Evolutionary conservation across 2,797 vertebrate genomes (phyloP).

Genomic region (Cryptoblepharus egeriae): DNA sequence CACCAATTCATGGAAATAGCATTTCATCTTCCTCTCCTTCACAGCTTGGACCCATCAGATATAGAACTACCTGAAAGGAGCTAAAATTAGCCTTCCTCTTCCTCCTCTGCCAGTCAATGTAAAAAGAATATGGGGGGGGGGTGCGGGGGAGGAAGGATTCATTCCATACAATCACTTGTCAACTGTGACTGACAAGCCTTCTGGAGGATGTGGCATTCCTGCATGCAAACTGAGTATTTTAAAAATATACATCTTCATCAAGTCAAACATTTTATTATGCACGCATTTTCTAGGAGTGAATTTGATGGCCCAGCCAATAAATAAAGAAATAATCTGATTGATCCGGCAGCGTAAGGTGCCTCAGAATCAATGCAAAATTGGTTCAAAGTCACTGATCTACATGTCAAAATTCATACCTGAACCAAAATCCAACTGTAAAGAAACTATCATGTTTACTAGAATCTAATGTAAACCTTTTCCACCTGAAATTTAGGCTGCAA

Average conservation of each 20-base stretch:
- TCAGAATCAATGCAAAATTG: too few relatives aligned
- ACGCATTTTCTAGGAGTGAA: neutral
- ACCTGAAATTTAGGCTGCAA: too few relatives aligned
- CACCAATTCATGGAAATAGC: neutral
- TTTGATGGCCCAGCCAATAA: too few relatives aligned
- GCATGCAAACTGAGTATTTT: neutral
- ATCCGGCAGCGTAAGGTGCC: too few relatives aligned
- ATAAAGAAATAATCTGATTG: too few relatives aligned
- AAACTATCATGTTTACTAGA: too few relatives aligned
- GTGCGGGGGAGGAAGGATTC: neutral
- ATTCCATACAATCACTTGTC: neutral
- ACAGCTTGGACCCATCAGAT: neutral
- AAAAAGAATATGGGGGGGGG: neutral
- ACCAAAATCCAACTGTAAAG: too few relatives aligned
- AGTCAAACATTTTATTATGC: neutral
- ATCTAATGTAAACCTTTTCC: too few relatives aligned
- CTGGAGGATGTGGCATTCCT: neutral
- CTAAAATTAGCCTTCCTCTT: slow-evolving; percentile 4
- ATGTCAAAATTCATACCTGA: too few relatives aligned
- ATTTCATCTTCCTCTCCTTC: neutral
- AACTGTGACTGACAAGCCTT: slow-evolving; percentile 1
- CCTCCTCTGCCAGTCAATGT: neutral
- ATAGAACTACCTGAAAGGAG: neutral
- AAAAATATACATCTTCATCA: slow-evolving; percentile 9
- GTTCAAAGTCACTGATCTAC: too few relatives aligned